These are phyloP conservation scores for Rhodinocichla rosea DNA, from an alignment of 2,113 vertebrate genomes.

Conservation along the genomic window DNA sequence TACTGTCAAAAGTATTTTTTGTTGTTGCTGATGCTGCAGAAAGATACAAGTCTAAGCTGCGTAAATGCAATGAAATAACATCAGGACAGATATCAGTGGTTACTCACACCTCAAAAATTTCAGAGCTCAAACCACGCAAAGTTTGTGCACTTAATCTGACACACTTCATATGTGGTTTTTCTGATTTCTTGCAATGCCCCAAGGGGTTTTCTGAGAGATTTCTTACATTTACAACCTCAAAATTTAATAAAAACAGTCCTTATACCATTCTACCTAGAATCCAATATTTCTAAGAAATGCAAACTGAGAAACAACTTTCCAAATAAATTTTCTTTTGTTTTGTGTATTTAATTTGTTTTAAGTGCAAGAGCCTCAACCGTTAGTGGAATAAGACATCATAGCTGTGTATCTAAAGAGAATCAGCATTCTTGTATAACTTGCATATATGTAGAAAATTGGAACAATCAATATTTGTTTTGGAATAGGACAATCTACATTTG, in stretches of 20 bases:
- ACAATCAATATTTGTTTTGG: neutral
- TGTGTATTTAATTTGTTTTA: neutral
- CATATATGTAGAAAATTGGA: neutral
- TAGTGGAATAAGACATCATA: neutral
- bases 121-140: neutral
- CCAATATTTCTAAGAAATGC: neutral
- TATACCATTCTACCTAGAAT: neutral
- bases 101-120: neutral
- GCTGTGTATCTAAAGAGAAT: neutral
- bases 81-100: neutral
- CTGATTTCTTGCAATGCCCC: neutral
- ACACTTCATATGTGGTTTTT: neutral
- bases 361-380: neutral
- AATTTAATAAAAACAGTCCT: neutral
- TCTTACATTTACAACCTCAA: neutral
- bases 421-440: neutral
- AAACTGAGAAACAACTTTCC: neutral
- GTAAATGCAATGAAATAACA: neutral
- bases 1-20: neutral
- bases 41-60: neutral
- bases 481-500: neutral
- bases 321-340: neutral
- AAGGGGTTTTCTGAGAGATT: neutral
- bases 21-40: slow-evolving; percentile 5
- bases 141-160: neutral